Evolutionary conservation across 2,888 invertebrate genomes (phyloP), one percentile per base, ranked within the genome.

Genomic region (Scaptomyza cyrtandrae): DNA sequence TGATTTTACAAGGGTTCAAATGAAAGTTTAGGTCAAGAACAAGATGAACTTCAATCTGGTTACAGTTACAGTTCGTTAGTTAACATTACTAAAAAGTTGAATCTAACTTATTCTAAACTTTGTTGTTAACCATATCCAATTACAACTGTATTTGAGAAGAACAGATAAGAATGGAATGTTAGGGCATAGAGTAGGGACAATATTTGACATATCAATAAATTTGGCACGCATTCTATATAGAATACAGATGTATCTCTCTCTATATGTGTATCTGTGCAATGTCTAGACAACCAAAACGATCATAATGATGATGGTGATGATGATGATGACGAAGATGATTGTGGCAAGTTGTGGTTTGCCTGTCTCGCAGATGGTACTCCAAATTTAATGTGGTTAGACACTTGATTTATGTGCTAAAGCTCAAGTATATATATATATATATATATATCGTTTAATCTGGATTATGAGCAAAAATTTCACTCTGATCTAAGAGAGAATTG

Each of bases 401-500:
- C 52, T 72, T 72, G 73, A 74, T 72, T 72, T 62, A 72, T 72
- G 73, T 60, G 29, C 6, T 29, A 24, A 27, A 39, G 41, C 63
- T 19, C 10, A 19, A 35, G 14, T 14, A 19, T 33, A 9, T 49
- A 2, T 7, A 29, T 16, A 16, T 14, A 19, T 33, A 9, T 49
- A 2, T 7, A 29, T 16, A 16, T 19, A 19, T 50, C 50, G 45
- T 24, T 35, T 31, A 58, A 67, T 60, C 68, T 72, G 60, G 53
- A 54, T 71, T 75, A 59, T 55, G 49, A 33, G 55, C 31, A 59
- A 78, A 66, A 85, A 63, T 75, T 87, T 87, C 65, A 10, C 49
- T 6, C 68, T 63, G 69, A 81, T 86, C 86, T 76, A 85, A 85
- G n/a, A 4, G 10, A 71, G 80, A 41, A 85, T 88, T 88, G 87